Evolutionary conservation across 1,140 invertebrate genomes (phyloP).

Genomic region (Hermetia illucens): DNA sequence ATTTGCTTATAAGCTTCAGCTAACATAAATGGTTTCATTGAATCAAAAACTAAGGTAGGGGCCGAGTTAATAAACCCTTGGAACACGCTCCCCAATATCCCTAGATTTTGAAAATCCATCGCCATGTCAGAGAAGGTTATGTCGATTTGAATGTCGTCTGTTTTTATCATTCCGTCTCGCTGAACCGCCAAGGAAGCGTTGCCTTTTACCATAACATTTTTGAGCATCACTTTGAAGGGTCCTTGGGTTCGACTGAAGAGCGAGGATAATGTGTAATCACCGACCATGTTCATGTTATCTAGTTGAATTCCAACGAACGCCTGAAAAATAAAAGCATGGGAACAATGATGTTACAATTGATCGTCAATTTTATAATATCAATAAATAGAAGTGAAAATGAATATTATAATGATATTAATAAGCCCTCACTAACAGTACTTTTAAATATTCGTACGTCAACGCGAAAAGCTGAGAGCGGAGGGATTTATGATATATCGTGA

Average conservation of each 20-base stretch:
- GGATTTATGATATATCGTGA: too few species aligned
- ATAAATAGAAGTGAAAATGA: too few species aligned
- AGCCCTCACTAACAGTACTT: too few species aligned
- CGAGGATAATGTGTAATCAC: constrained; percentile 59
- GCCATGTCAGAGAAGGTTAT: constrained; percentile 59
- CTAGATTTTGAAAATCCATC: constrained; percentile 68
- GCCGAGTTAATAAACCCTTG: constrained; percentile 66
- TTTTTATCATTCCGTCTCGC: constrained; percentile 54
- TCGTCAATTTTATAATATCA: too few species aligned
- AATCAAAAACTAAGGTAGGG: constrained; percentile 67
- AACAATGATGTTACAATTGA: too few species aligned
- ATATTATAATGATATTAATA: too few species aligned
- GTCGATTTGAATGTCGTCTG: constrained; percentile 64
- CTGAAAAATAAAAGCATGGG: constrained; percentile 32
- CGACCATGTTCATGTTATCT: constrained; percentile 50
- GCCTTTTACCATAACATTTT: constrained; percentile 47
- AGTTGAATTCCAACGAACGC: constrained; percentile 50
- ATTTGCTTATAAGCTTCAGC: constrained; percentile 57
- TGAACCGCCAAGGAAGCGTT: constrained; percentile 52
- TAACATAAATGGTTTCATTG: constrained; percentile 69
- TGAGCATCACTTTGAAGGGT: constrained; percentile 59
- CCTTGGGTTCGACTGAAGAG: constrained; percentile 55
- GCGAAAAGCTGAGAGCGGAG: too few species aligned
- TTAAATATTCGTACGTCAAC: too few species aligned
- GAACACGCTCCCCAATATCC: constrained; percentile 55